Conservation (phyloP, 2,113 vertebrate species). For the Hyla sarda region DNA sequence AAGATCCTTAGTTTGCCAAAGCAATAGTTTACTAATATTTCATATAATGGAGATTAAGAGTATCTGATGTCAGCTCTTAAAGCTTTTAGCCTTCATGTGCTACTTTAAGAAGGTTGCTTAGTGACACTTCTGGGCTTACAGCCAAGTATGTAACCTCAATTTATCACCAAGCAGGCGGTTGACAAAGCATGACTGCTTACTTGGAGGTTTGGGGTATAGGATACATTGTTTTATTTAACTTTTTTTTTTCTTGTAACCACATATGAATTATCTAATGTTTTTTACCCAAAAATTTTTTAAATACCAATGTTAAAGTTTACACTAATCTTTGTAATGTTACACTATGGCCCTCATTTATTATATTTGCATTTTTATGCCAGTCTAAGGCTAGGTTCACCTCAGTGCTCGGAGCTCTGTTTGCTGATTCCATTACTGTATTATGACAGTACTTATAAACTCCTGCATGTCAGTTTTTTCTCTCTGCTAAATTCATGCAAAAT, state of each 20-base stretch:
- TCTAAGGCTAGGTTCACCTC: too few relatives aligned
- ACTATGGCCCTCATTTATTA: too few relatives aligned
- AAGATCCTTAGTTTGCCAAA: not conserved
- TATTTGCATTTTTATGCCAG: too few relatives aligned
- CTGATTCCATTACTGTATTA: too few relatives aligned
- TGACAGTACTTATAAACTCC: too few relatives aligned
- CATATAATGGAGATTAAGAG: not conserved
- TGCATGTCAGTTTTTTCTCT: too few relatives aligned
- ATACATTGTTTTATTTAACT: conserved; percentile 9
- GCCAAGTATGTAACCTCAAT: conserved; percentile 33
- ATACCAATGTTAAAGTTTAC: not conserved
- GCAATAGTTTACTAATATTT: conserved; percentile 24
- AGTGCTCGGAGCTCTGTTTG: too few relatives aligned
- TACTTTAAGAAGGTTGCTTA: conserved; percentile 38
- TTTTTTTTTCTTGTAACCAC: not conserved
- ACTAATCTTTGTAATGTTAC: too few relatives aligned
- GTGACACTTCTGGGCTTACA: conserved; percentile 38
- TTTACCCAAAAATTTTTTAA: not conserved
- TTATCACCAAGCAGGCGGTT: conserved; percentile 28
- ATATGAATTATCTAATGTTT: not conserved
- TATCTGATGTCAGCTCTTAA: conserved; percentile 24
- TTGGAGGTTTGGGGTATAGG: conserved; percentile 30
- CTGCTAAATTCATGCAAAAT: too few relatives aligned
- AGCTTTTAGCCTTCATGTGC: conserved; percentile 27
- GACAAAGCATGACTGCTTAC: conserved; percentile 39